These are phyloP conservation scores for Athrips mouffetella DNA, from an alignment of 2,888 invertebrate species.

Conservation along the genomic window DNA sequence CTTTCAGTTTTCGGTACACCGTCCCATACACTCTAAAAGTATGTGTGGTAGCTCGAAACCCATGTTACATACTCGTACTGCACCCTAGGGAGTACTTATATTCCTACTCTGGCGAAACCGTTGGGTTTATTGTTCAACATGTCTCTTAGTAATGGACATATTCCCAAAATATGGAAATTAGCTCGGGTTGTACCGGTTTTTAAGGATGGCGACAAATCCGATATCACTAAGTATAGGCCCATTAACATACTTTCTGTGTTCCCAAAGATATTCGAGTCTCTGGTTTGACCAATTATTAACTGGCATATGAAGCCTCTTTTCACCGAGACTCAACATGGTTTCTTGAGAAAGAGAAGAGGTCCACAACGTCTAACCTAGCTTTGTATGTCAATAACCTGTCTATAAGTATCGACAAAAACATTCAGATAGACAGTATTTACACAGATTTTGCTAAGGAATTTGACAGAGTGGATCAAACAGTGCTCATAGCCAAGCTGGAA, in stretches of 20 bases:
- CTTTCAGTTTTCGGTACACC: too few species aligned
- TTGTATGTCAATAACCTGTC: conserved; percentile 13
- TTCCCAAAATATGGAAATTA: conserved; percentile 19
- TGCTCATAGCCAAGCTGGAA: conserved; percentile 2
- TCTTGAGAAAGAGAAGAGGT: conserved; percentile 20
- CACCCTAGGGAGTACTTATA: too few species aligned
- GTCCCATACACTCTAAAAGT: too few species aligned
- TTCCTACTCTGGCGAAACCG: conserved; percentile 5
- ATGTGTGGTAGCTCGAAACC: too few species aligned
- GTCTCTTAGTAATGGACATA: conserved; percentile 12
- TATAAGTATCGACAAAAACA: conserved; percentile 15
- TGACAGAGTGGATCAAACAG: conserved; percentile 17
- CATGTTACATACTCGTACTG: too few species aligned
- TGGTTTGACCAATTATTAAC: too few species aligned
- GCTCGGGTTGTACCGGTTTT: conserved; percentile 20
- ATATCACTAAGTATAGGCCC: too few species aligned
- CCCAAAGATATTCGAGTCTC: too few species aligned
- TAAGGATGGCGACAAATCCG: conserved; percentile 15
- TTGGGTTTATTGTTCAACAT: conserved; percentile 16
- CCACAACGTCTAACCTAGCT: conserved; percentile 21
- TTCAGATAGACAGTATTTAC: conserved; percentile 14
- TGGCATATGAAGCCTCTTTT: conserved; percentile 15
- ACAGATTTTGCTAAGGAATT: conserved; percentile 19
- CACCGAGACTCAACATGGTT: conserved; percentile 22
- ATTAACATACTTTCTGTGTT: too few species aligned